Conservation (phyloP, 2,888 invertebrate species). For the Drosophila austrosaltans region DNA sequence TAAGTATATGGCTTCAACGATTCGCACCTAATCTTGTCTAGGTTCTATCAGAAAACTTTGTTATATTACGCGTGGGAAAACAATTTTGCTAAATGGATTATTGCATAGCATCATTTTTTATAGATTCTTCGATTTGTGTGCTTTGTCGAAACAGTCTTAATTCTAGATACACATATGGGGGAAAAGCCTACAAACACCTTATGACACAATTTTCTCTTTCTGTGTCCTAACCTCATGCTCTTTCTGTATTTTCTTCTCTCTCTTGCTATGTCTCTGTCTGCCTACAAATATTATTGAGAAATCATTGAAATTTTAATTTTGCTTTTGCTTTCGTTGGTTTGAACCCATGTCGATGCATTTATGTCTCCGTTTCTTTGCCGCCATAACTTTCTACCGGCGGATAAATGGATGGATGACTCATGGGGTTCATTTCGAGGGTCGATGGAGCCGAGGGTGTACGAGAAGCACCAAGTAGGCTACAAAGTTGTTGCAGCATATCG, state of each 20-base stretch:
- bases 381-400: constrained; percentile 88
- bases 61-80: constrained; percentile 19
- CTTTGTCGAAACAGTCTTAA: constrained; percentile 65
- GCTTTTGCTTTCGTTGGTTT: constrained; percentile 21
- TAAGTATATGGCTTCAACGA: constrained; percentile 36
- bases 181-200: constrained; percentile 57
- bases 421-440: constrained; percentile 93
- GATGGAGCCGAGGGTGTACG: constrained; percentile 94
- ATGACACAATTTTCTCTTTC: constrained; percentile 44
- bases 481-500: constrained; percentile 91
- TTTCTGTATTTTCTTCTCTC: not conserved
- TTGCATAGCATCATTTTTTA: constrained; percentile 45
- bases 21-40: constrained; percentile 33
- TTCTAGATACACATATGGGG: constrained; percentile 47
- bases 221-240: constrained; percentile 24
- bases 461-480: constrained; percentile 84
- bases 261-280: constrained; percentile 21
- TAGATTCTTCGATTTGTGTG: constrained; percentile 44
- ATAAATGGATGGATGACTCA: constrained; percentile 91
- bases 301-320: constrained; percentile 72
- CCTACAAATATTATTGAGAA: constrained; percentile 77
- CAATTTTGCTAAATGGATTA: constrained; percentile 67
- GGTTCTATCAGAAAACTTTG: constrained; percentile 32
- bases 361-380: constrained; percentile 93
- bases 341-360: constrained; percentile 78